Base-by-base conservation (phyloP, 2,797 vertebrate species). In the Rhadinocentrus ornatus region DNA sequence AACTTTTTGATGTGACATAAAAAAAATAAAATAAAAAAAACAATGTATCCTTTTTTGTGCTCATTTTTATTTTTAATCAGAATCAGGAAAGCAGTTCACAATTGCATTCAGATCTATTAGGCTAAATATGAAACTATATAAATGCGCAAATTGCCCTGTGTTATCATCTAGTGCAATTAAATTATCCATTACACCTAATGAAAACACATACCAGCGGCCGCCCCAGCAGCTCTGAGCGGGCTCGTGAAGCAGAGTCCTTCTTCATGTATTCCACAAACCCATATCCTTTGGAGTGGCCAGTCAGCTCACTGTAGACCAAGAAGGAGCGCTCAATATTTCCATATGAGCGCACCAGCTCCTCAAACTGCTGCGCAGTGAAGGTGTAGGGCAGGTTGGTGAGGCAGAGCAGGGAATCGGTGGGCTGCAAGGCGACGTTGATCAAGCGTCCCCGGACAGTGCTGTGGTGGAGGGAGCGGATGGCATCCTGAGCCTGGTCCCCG, bases 191-290 rank as follows among this genome's bases (percentile, higher is more conserved):
- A n/a, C n/a, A n/a, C n/a, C n/a, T n/a, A n/a, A n/a, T n/a, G n/a
- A n/a, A n/a, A n/a, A n/a, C n/a, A n/a, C 88, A 3, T 81, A 93
- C 92, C 90, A 91, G 69, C 4, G 94, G 95, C 35, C 96, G 96
- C 32, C 97, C 97, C 84, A 99, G 91, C 8, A 99, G 95, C 80
- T 99, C 97, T 48, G 97, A 93, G 6, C 97, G 94, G 29, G 97
- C 97, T 84, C 96, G 94, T 0, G 97, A 97, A 32, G 98, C 98
- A 0, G 97, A 97, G 91, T 99, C 97, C 90, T 99, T 99, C 92
- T 99, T 99, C 98, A 99, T 99, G 85, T 99, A 99, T 46, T 99
- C 98, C 80, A 99, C 98, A 77, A 99, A 98, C 1, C 97, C 97
- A 0, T 99, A 99, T 86, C 98, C 97, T 88, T 99, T 99, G 82